Percentiles rank a stretch among this genome's conserved stretches.
Evolutionary conservation across 2,888 invertebrate genomes (phyloP).

Genomic region (Seladonia tumulorum): DNA sequence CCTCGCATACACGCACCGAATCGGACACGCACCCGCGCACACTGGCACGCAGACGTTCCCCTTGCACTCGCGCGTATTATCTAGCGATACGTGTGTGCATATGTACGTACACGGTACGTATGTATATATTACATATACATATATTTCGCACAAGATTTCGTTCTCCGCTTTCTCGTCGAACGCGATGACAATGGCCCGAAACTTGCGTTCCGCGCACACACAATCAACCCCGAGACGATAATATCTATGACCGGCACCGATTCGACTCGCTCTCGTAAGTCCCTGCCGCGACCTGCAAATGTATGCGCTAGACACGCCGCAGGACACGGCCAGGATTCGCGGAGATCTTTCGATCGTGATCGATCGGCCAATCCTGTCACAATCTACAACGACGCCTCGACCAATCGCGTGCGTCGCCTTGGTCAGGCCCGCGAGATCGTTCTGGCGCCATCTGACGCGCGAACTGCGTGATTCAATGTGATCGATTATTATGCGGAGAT

Average conservation of each 20-base stretch:
- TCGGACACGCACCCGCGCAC: conserved; percentile 42
- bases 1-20: conserved; percentile 62
- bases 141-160: conserved; percentile 13
- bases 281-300: not conserved
- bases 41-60: conserved; percentile 13
- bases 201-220: conserved; percentile 13
- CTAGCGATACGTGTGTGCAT: conserved; percentile 30
- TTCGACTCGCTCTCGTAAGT: not conserved
- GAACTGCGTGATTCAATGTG: not conserved
- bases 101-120: not conserved
- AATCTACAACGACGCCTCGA: not conserved
- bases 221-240: conserved; percentile 8
- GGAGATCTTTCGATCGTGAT: conserved; percentile 43
- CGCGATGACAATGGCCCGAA: conserved; percentile 53
- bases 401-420: conserved; percentile 35
- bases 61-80: conserved; percentile 26
- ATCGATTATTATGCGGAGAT: not conserved
- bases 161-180: conserved; percentile 36
- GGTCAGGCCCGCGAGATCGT: not conserved
- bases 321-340: conserved; percentile 39
- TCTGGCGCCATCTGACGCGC: conserved; percentile 45
- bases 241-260: conserved; percentile 33
- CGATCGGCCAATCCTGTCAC: conserved; percentile 42
- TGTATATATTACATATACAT: not conserved
- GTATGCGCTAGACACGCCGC: not conserved